Percentiles rank a stretch among this genome's conserved stretches.
phyloP scores from a whole-genome alignment of 2,113 vertebrate species.

The Manacus vitellinus region DNA sequence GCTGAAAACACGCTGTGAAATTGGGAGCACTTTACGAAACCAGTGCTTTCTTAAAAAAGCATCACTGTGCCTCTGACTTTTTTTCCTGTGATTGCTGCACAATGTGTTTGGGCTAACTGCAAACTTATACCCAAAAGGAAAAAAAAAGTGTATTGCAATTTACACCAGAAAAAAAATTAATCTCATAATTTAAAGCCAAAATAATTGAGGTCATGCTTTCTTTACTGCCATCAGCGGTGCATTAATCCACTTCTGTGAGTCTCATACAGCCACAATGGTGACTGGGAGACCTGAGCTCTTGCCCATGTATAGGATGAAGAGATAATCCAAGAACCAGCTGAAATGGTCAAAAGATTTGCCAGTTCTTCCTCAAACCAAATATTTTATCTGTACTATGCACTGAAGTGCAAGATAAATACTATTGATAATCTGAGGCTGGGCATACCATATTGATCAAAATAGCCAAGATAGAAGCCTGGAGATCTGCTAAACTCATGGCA shows the following conservation, averaged over 20 bases:
- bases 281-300: background rate
- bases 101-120: background rate
- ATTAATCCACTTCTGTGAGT: background rate
- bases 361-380: background rate
- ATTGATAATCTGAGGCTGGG: background rate
- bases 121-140: background rate
- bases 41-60: background rate
- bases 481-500: background rate
- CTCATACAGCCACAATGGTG: background rate
- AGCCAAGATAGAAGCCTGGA: background rate
- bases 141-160: background rate
- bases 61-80: background rate
- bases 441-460: background rate
- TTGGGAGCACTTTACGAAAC: background rate
- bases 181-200: background rate
- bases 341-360: background rate
- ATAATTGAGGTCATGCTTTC: background rate
- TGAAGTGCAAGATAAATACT: background rate
- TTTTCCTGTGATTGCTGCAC: background rate
- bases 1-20: background rate
- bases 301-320: background rate
- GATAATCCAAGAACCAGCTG: background rate
- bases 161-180: background rate
- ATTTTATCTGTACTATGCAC: background rate
- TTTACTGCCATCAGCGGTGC: background rate